phyloP scores from a whole-genome alignment of 1,140 invertebrate genomes.

The Eupristina koningsbergeri region DNA sequence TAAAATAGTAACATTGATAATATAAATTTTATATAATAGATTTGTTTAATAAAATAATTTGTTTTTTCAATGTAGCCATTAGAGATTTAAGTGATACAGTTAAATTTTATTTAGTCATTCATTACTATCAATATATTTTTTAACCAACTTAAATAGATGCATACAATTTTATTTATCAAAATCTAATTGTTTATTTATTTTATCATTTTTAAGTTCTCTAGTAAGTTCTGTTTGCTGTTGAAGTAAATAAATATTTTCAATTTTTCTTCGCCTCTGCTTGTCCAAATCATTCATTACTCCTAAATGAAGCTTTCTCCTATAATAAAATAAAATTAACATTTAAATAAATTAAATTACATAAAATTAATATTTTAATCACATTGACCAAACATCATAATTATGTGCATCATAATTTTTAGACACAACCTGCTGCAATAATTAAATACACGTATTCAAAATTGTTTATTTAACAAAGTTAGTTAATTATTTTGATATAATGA shows the following conservation, averaged over 20 bases:
- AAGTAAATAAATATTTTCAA: slow-evolving; percentile 43
- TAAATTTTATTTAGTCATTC: too few species aligned
- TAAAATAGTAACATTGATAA: too few species aligned
- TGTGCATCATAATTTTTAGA: too few species aligned
- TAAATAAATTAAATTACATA: background rate
- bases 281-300: slow-evolving; percentile 41
- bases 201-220: slow-evolving; percentile 9
- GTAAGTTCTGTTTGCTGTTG: slow-evolving; percentile 43
- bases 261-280: slow-evolving; percentile 32
- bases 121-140: too few species aligned
- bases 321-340: slow-evolving; percentile 16
- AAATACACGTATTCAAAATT: too few species aligned
- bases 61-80: too few species aligned
- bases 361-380: background rate
- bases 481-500: background rate
- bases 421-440: too few species aligned
- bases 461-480: too few species aligned
- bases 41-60: too few species aligned
- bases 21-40: background rate
- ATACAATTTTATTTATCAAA: background rate
- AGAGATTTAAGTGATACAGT: too few species aligned
- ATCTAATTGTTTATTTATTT: background rate
- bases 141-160: too few species aligned
- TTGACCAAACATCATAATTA: background rate
- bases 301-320: slow-evolving; percentile 28